These are phyloP conservation scores for Sinella curviseta DNA, from an alignment of 1,140 invertebrate genomes.

Conservation along the genomic window DNA sequence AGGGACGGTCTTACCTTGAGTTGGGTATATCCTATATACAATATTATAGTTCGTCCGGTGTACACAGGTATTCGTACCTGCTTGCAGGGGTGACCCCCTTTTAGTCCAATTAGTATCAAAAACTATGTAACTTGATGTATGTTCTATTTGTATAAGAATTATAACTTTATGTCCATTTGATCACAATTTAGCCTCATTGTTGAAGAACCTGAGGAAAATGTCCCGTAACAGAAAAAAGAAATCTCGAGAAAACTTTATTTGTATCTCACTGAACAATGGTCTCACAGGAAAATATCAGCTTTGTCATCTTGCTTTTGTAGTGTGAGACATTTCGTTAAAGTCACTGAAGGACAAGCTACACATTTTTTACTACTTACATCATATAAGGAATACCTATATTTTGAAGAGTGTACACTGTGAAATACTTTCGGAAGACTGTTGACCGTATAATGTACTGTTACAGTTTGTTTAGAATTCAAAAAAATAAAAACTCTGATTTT, in stretches of 20 bases:
- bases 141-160: not conserved
- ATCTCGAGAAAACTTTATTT: not conserved
- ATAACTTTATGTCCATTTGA: not conserved
- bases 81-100: not conserved
- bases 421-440: conserved; percentile 20
- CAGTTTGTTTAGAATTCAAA: not conserved
- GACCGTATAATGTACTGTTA: not conserved
- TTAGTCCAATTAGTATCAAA: not conserved
- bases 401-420: not conserved
- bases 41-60: too few species aligned
- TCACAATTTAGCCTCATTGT: conserved; percentile 24
- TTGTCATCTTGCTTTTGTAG: conserved; percentile 5
- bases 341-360: too few species aligned
- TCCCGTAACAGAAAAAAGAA: not conserved
- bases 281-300: not conserved
- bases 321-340: too few species aligned
- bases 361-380: too few species aligned
- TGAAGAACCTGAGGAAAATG: conserved; percentile 11
- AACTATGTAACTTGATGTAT: not conserved
- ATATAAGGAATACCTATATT: too few species aligned
- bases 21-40: too few species aligned
- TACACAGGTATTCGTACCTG: not conserved
- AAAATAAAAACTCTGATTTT: not conserved
- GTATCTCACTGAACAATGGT: conserved; percentile 1
- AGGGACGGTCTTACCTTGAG: not conserved